A percentile compares a stretch with the other conserved stretches of the same genome.
phyloP scores from a whole-genome alignment of 2,113 vertebrate genomes.

The Ciconia stormi region DNA sequence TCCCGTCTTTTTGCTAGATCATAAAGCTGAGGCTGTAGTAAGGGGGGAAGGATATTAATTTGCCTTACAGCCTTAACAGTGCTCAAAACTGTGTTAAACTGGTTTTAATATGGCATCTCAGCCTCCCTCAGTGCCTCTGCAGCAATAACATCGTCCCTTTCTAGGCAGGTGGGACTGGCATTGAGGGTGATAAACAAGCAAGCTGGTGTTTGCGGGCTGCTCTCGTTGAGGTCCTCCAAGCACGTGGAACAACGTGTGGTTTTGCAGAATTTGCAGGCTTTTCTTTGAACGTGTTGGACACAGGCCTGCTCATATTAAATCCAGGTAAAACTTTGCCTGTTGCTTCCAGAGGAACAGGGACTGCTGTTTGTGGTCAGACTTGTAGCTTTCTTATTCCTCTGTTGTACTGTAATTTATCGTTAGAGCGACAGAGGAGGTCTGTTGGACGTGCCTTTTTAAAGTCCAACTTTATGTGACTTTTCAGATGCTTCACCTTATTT shows the following conservation, averaged over 20 bases:
- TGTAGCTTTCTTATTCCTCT: background rate
- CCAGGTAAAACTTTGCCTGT: background rate
- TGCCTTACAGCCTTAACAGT: background rate
- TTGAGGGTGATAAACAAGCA: background rate
- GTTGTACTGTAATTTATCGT: background rate
- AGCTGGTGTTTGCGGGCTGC: background rate
- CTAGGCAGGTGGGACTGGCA: background rate
- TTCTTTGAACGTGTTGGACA: background rate
- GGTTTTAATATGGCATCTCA: background rate
- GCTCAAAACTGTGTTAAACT: background rate
- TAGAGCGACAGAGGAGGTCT: background rate
- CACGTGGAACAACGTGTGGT: rapidly evolving
- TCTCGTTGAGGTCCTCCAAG: background rate
- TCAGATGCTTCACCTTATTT: background rate
- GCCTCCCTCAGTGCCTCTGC: background rate
- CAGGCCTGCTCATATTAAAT: background rate
- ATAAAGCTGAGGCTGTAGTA: background rate
- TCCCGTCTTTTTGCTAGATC: background rate
- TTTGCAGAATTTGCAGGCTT: background rate
- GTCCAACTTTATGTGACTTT: background rate
- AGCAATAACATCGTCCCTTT: background rate
- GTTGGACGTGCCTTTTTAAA: background rate
- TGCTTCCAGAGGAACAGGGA: background rate
- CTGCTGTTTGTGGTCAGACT: background rate
- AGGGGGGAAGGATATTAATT: background rate